Base-by-base conservation (phyloP, 2,113 vertebrate species). In the Indri indri region DNA sequence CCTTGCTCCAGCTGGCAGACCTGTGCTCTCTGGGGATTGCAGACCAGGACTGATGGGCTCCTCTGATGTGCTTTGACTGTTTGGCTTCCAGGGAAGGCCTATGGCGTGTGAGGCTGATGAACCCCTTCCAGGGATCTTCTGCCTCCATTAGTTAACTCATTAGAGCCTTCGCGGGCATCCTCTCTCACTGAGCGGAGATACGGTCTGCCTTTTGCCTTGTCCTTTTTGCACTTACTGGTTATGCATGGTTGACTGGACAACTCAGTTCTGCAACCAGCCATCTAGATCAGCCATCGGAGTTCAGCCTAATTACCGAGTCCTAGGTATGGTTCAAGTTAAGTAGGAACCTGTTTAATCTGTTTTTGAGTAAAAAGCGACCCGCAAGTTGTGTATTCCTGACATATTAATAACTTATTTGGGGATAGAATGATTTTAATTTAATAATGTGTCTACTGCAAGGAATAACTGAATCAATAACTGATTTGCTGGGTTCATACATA, bases 41-140 rank as follows among this genome's bases (percentile, higher is more conserved):
- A 97, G 66, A 17, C 88, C 12, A 95, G 94, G 66, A 94, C 96
- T 27, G n/a, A 94, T 93, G 81, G 70, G 97, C 92, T 97, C 52
- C 50, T 97, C 88, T 96, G 14, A 97, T 98, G 98, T 7, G 1
- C 97, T 98, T 83, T 98, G 98, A 98, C 97, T 98, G 91, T 84
- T 97, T 81, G 50, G 79, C 97, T 98, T 94, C 96, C 6, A 77
- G 94, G 97, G 77, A 93, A 96, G 90, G 88, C 97, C 96, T 73
- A 30, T 59, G 68, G 85, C 42, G 0, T 42, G 68, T 66, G 0
- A 0, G 95, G 76, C 68, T 0, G 0, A 57, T 95, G 88, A 85
- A n/a, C 88, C 77, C 97, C 96, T 98, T 97, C 96, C 66, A 97
- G 96, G 93, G 91, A 66, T 93, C 95, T 90, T 81, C 95, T 97